phyloP scores from a whole-genome alignment of 2,797 vertebrate genomes.

The Urosaurus nigricauda region DNA sequence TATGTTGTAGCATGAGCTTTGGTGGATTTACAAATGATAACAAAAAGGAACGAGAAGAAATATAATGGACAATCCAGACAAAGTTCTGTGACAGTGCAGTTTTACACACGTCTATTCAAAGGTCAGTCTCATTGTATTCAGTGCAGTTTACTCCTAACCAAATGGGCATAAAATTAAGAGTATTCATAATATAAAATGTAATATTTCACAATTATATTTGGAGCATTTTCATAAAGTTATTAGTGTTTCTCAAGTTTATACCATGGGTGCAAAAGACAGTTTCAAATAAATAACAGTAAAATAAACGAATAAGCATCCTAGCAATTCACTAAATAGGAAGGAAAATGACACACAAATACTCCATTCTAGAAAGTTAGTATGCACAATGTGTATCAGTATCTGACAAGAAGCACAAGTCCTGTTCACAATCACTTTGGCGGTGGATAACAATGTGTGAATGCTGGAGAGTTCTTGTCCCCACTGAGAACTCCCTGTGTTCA shows the following conservation, averaged over 20 bases:
- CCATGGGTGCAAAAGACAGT: too few relatives aligned
- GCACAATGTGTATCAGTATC: neutral
- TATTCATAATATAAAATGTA: neutral
- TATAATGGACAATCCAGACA: neutral
- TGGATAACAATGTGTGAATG: neutral
- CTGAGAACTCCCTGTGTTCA: neutral
- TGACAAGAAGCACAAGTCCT: neutral
- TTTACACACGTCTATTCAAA: neutral
- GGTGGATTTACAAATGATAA: neutral
- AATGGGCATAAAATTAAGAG: too few relatives aligned
- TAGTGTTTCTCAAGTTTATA: neutral
- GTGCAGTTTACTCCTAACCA: neutral
- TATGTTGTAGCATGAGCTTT: too few relatives aligned
- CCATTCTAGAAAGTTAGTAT: neutral
- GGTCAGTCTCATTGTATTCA: neutral
- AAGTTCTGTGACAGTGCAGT: neutral
- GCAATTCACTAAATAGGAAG: neutral
- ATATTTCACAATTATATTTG: neutral
- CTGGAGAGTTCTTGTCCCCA: neutral
- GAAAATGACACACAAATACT: neutral
- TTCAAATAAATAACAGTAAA: neutral
- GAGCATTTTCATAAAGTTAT: neutral
- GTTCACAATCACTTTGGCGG: neutral
- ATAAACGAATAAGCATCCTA: neutral
- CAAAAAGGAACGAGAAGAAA: constrained; percentile 5